Conservation (phyloP, 2,888 invertebrate species). For the Antitype chi region DNA sequence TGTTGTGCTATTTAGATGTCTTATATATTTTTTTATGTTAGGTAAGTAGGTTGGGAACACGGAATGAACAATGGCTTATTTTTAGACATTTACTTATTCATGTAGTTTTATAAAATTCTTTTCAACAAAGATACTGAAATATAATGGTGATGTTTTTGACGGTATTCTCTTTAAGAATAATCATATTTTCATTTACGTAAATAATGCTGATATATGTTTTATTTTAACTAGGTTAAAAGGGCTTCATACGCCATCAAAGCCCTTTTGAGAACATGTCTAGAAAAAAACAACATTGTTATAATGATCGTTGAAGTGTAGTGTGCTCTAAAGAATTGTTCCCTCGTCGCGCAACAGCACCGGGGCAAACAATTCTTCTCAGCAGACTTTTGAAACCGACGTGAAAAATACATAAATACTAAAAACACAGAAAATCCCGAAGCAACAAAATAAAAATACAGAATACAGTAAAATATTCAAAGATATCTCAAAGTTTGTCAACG, state of each 20-base stretch:
- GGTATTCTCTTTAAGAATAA: not conserved
- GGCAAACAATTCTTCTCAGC: slow-evolving; percentile 29
- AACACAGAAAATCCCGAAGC: not conserved
- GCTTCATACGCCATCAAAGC: slow-evolving; percentile 49
- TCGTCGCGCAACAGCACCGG: slow-evolving; percentile 31
- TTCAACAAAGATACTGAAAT: not conserved
- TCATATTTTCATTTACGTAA: not conserved
- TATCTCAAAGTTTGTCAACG: slow-evolving; percentile 41
- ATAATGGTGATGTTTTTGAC: not conserved
- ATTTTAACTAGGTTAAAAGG: slow-evolving; percentile 10
- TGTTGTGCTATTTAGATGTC: slow-evolving; percentile 4
- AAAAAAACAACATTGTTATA: slow-evolving; percentile 57
- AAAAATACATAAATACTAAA: slow-evolving; percentile 10
- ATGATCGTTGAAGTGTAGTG: slow-evolving; percentile 49
- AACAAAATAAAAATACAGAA: slow-evolving; percentile 21
- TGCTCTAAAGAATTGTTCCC: slow-evolving; percentile 53
- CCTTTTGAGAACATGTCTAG: slow-evolving; percentile 21
- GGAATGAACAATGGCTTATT: not conserved
- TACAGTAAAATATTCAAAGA: slow-evolving; percentile 45
- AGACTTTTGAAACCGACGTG: slow-evolving; percentile 29
- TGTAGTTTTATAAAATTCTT: not conserved
- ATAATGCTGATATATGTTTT: not conserved
- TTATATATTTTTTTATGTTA: not conserved
- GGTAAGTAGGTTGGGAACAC: not conserved
- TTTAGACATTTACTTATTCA: not conserved